Conservation (phyloP, 1,140 invertebrate genomes). For the Achroia grisella region DNA sequence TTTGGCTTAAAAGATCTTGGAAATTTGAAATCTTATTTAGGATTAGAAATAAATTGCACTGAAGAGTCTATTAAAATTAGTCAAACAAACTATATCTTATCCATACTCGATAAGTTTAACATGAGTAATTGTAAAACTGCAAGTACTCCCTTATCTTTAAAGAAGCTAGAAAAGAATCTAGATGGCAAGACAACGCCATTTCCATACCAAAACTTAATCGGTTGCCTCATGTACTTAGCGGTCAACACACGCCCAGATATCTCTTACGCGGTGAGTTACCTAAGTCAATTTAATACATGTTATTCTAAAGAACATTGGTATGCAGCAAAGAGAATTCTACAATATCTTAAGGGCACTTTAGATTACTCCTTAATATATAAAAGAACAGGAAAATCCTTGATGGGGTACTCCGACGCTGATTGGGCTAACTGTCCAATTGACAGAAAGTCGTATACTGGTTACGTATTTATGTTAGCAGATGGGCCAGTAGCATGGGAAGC, state of each 20-base stretch:
- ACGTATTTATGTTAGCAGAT: conserved; percentile 19
- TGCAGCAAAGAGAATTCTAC: conserved; percentile 1
- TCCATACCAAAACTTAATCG: not conserved
- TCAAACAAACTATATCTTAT: not conserved
- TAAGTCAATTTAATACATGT: conserved; percentile 1
- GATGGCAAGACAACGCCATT: conserved; percentile 2
- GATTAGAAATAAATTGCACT: not conserved
- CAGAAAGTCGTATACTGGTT: conserved; percentile 33
- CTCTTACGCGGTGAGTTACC: not conserved
- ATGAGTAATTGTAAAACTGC: not conserved
- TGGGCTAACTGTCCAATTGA: conserved; percentile 26
- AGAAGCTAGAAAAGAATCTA: conserved; percentile 1
- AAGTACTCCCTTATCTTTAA: not conserved
- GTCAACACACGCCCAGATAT: not conserved
- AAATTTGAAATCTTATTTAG: not conserved
- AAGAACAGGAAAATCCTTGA: not conserved
- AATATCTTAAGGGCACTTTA: not conserved
- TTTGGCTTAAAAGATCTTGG: conserved; percentile 1
- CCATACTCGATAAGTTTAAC: not conserved
- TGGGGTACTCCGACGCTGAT: conserved; percentile 25
- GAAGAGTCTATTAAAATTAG: not conserved
- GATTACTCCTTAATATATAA: not conserved
- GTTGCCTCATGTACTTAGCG: not conserved
- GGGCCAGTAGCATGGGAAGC: conserved; percentile 36
- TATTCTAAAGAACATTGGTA: not conserved